Conservation (phyloP, 2,797 vertebrate genomes). For the Pseudochaenichthys georgianus region DNA sequence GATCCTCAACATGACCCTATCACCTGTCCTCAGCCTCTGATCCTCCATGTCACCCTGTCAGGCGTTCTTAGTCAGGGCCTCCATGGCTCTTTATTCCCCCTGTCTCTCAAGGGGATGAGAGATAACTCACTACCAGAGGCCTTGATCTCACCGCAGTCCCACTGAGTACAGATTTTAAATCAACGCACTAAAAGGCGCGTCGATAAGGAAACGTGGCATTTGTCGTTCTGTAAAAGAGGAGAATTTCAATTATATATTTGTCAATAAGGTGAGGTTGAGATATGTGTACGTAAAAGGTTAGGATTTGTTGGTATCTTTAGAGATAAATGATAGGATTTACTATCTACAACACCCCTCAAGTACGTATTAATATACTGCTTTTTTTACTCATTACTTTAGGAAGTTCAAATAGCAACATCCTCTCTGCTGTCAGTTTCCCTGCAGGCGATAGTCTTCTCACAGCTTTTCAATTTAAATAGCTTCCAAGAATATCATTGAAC, state of each 20-base stretch:
- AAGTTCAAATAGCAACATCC: slow-evolving; percentile 18
- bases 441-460: slow-evolving; percentile 23
- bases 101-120: slow-evolving; percentile 52
- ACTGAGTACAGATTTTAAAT: slow-evolving; percentile 49
- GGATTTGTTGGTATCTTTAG: slow-evolving; percentile 32
- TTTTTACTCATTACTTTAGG: slow-evolving; percentile 15
- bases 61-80: slow-evolving; percentile 44
- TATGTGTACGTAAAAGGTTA: slow-evolving; percentile 24
- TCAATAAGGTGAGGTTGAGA: slow-evolving; percentile 9
- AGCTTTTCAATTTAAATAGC: slow-evolving; percentile 41
- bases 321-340: slow-evolving; percentile 35
- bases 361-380: slow-evolving; percentile 41
- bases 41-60: slow-evolving; percentile 65
- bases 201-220: slow-evolving; percentile 28
- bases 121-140: slow-evolving; percentile 45
- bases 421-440: slow-evolving; percentile 41
- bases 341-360: slow-evolving; percentile 17
- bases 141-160: slow-evolving; percentile 25
- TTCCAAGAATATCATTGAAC: slow-evolving; percentile 31
- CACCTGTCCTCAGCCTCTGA: slow-evolving; percentile 60
- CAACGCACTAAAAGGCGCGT: not conserved
- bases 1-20: slow-evolving; percentile 67
- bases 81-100: slow-evolving; percentile 43
- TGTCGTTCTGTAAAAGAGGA: slow-evolving; percentile 19
- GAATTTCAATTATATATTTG: slow-evolving; percentile 11